Evolutionary conservation across 2,888 invertebrate genomes (phyloP).

Genomic region (Ophioninae sp.): DNA sequence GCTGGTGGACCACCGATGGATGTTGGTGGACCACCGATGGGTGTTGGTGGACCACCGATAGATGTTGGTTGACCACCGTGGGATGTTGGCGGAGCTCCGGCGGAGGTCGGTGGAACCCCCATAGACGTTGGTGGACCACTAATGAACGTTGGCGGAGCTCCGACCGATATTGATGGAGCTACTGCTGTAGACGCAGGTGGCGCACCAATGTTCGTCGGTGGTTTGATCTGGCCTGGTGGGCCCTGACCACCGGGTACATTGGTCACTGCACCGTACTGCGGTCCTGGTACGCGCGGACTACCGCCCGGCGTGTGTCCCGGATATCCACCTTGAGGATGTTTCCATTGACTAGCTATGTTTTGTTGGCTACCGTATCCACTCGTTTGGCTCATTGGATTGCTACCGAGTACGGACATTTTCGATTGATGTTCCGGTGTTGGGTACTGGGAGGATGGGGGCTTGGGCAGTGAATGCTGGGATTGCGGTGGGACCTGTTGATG

Average conservation of each 20-base stretch:
- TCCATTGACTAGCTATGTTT: conserved; percentile 73
- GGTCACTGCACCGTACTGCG: conserved; percentile 30
- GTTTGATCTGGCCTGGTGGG: conserved; percentile 31
- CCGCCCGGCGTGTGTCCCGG: conserved; percentile 63
- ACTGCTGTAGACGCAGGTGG: too few relatives aligned
- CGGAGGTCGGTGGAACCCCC: not conserved
- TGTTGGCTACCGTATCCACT: conserved; percentile 68
- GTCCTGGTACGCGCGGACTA: conserved; percentile 59
- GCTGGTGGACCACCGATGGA: not conserved
- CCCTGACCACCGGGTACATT: conserved; percentile 28
- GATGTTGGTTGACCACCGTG: not conserved
- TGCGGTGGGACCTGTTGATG: conserved; percentile 11
- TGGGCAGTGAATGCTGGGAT: conserved; percentile 27
- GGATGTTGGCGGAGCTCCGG: not conserved
- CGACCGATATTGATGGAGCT: too few relatives aligned
- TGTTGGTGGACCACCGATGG: not conserved
- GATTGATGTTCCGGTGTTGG: conserved; percentile 36
- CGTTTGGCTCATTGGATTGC: conserved; percentile 43
- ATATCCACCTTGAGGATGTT: conserved; percentile 69
- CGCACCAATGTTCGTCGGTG: conserved; percentile 24
- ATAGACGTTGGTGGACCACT: not conserved
- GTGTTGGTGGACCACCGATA: not conserved
- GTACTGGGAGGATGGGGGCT: conserved; percentile 46
- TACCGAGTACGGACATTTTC: conserved; percentile 15
- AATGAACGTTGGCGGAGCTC: not conserved